phyloP scores from a whole-genome alignment of 2,888 invertebrate genomes.

The Caenorhabditis imperialis region DNA sequence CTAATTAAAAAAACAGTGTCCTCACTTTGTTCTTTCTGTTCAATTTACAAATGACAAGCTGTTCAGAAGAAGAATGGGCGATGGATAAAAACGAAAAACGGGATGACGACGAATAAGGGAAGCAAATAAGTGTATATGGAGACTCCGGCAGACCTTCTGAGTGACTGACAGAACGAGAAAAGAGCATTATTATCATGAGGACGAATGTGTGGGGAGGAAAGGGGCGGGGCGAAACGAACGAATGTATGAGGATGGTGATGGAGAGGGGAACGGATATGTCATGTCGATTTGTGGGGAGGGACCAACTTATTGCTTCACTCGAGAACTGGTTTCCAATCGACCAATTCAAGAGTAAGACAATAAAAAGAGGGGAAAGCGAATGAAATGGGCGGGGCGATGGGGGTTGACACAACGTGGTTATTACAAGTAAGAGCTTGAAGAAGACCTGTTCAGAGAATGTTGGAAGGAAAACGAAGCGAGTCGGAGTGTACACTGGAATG shows the following conservation, averaged over 20 bases:
- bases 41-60: no score
- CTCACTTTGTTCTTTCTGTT: no score
- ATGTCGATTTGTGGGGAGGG: slow-evolving; percentile 47
- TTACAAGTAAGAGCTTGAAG: slow-evolving; percentile 38
- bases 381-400: slow-evolving; percentile 11
- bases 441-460: slow-evolving; percentile 25
- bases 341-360: slow-evolving; percentile 9
- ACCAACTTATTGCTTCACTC: no score
- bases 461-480: background rate
- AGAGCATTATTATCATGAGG: background rate
- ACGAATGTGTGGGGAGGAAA: slow-evolving; percentile 8
- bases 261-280: slow-evolving; percentile 35
- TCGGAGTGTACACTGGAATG: slow-evolving; percentile 31
- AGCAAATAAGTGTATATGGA: no score
- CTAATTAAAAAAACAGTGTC: no score
- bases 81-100: slow-evolving; percentile 4
- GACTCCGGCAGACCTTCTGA: slow-evolving; percentile 1
- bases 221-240: slow-evolving; percentile 6
- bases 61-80: background rate
- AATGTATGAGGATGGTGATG: background rate
- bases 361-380: slow-evolving; percentile 4
- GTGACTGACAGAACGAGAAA: slow-evolving; percentile 5
- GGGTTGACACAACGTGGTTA: slow-evolving; percentile 49
- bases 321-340: no score
- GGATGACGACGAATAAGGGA: background rate